Base-by-base conservation (phyloP, 1,140 invertebrate species). In the Araneus ventricosus region DNA sequence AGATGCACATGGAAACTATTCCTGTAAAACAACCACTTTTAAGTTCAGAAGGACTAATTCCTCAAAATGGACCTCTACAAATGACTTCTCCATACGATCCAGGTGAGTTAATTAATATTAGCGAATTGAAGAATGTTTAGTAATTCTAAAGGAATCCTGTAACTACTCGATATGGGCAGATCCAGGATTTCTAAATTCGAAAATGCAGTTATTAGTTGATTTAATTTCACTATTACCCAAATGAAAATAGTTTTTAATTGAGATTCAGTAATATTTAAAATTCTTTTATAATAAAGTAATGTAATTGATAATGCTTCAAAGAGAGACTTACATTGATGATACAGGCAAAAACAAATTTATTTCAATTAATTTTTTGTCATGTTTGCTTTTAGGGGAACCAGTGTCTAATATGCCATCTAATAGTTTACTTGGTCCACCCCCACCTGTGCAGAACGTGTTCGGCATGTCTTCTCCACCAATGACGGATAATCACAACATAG, bases 391-490 rank as follows among this genome's bases (percentile, higher is more conserved):
- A 86, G 80, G 52, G 22, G 90, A 92, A 52, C 80, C 90, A 24
- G 20, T 92, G 2, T 24, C 57, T 41, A 30, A 27, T 57, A 27
- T 70, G 20, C 59, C 41, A 10, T 6, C 34, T 24, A 88, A 88
- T 34, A 79, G 85, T 61, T 59, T 92, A 27, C 82, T 92, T 30
- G 89, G 75, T 41, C 90, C 80, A 30, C n/a, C 41, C 24, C 82
- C 80, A 57, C n/a, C 37, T 17, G 14, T 59, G 0, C 82, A 67
- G 57, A 92, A 92, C 27, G 52, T 75, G 22, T 70, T 30, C 70
- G 59, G 34, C 30, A 63, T 86, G 90, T 24, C 45, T 34, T 61
- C 61, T 22, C 85, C 91, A 24, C 89, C 41, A 45, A 39, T 45
- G 14, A 79, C 34, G 14, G 45, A 89, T 22, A 79, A 37, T 34